phyloP scores from a whole-genome alignment of 2,888 invertebrate genomes.

The Tipula helvola region DNA sequence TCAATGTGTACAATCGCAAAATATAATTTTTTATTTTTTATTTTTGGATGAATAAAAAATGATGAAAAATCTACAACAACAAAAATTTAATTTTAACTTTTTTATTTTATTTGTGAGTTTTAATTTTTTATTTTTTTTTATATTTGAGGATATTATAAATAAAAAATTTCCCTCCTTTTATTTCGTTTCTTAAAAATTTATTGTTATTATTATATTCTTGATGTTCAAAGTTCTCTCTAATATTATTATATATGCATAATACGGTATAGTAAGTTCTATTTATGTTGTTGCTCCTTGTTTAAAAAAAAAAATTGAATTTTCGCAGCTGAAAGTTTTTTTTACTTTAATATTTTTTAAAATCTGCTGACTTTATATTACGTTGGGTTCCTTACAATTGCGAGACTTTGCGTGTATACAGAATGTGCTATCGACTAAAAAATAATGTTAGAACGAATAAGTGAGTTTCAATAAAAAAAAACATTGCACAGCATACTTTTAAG shows the following conservation, averaged over 20 bases:
- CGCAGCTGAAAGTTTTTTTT: not conserved
- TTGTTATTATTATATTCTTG: not conserved
- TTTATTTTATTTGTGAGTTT: not conserved
- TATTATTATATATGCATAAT: not conserved
- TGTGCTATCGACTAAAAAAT: not conserved
- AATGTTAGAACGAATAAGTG: not conserved
- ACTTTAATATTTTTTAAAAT: not conserved
- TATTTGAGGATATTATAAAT: not conserved
- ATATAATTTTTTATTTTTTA: not conserved
- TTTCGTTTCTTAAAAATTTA: not conserved
- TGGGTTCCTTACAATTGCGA: not conserved
- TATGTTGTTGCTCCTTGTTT: not conserved
- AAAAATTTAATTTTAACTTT: not conserved
- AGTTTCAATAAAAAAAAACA: not conserved
- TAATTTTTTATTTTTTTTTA: not conserved
- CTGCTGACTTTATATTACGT: not conserved
- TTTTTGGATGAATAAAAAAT: not conserved
- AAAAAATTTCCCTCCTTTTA: not conserved
- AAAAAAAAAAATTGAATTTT: not conserved
- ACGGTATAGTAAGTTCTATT: too few species aligned
- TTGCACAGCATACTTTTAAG: not conserved
- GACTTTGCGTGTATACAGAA: not conserved
- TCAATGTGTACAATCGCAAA: not conserved
- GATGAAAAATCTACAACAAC: not conserved
- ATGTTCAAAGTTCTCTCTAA: not conserved